Base-by-base conservation (phyloP, 2,888 invertebrate genomes). In the Isoperla grammatica region DNA sequence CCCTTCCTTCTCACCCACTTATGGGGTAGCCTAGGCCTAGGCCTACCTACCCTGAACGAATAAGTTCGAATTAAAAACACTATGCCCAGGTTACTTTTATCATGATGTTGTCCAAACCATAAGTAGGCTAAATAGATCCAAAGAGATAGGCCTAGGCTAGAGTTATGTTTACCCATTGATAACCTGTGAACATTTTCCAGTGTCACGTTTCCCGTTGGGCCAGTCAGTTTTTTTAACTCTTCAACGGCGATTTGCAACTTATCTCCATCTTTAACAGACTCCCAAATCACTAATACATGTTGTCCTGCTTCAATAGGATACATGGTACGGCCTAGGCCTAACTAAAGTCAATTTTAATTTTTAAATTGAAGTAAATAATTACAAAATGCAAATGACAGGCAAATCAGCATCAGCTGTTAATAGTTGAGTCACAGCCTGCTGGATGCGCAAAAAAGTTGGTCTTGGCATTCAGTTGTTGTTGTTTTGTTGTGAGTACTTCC, bases 151-250 rank as follows among this genome's bases (percentile, higher is more conserved):
- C n/a, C n/a, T n/a, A n/a, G n/a, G n/a, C n/a, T n/a, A n/a, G n/a
- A n/a, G 49, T 55, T 45, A 22, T 29, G 12, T 76, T 79, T 75
- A 87, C 86, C 76, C 69, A 80, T 75, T 45, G 78, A 73, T 29
- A 86, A 73, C 70, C 82, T 79, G 66, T 80, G 78, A 19, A 81
- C 76, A 72, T 84, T 83, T 74, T 84, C 83, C 23, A 83, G 69
- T 65, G 78, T 76, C 48, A 84, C 75, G 59, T 77, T 72, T 9
- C 79, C 82, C 63, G 74, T 73, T 45, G 71, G 70, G 56, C 77
- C 77, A 12, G 74, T 63, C 37, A 64, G 68, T 57, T 70, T 70
- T 69, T 81, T 78, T 6, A 85, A 68, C 64, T 78, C 74, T 53
- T 76, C 75, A 5, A 81, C 77, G 29, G 80, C 76, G 67, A 76